A percentile compares a stretch with the other conserved stretches of the same genome.
Conservation (phyloP, 2,888 invertebrate genomes). For the Tigriopus californicus region DNA sequence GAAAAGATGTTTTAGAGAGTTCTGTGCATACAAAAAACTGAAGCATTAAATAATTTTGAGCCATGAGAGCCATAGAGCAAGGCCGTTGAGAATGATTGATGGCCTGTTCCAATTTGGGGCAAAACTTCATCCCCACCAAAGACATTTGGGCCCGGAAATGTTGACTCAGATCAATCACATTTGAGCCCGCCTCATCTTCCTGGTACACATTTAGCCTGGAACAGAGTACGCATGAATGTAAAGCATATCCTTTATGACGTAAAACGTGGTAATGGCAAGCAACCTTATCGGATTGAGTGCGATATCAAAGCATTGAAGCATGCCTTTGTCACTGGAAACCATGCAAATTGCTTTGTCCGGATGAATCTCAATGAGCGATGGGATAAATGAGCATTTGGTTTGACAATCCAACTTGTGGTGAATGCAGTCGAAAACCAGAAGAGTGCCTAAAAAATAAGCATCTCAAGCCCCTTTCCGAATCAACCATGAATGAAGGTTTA, state of each 20-base stretch:
- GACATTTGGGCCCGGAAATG: neutral
- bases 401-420: neutral
- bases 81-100: neutral
- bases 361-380: neutral
- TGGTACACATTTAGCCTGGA: neutral
- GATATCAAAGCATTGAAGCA: slow-evolving; percentile 2
- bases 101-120: neutral
- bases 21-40: too few relatives aligned
- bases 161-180: slow-evolving; percentile 5
- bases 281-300: slow-evolving; percentile 11
- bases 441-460: too few relatives aligned
- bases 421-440: slow-evolving; percentile 2
- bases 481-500: too few relatives aligned
- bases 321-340: neutral
- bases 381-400: slow-evolving; percentile 10
- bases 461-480: too few relatives aligned
- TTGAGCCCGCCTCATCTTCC: neutral
- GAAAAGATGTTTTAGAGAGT: too few relatives aligned
- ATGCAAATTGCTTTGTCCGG: neutral
- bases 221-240: neutral
- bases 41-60: too few relatives aligned
- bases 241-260: neutral
- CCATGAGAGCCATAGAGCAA: too few relatives aligned
- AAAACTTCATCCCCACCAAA: neutral
- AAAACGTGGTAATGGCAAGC: too few relatives aligned